Conservation (phyloP, 92 coral and sea anemone species). For the Bergia puertoricense region DNA sequence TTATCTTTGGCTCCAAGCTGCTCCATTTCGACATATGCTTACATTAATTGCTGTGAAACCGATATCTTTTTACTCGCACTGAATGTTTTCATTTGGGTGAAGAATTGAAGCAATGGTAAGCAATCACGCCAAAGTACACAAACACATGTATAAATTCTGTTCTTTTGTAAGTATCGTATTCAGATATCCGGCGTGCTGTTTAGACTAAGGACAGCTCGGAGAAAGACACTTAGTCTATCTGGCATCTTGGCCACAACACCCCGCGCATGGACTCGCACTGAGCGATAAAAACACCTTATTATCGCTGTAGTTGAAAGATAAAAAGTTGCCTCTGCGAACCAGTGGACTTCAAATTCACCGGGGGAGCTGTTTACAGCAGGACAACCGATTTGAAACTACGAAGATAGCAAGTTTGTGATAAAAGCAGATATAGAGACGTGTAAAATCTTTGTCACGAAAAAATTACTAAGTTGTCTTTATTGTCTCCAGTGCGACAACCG, state of each 20-base stretch:
- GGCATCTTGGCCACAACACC: conserved; percentile 24
- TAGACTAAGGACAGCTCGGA: not conserved
- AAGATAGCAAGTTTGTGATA: not conserved
- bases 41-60: conserved; percentile 37
- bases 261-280: conserved; percentile 34
- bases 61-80: conserved; percentile 18
- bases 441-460: not conserved
- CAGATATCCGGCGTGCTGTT: conserved; percentile 35
- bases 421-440: not conserved
- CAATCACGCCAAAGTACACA: conserved; percentile 36
- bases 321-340: conserved; percentile 11
- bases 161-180: not conserved
- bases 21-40: conserved; percentile 35
- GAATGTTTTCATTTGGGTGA: conserved; percentile 40
- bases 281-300: conserved; percentile 40
- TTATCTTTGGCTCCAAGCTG: conserved; percentile 33
- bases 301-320: conserved; percentile 35
- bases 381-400: not conserved
- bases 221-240: not conserved
- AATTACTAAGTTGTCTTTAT: not conserved
- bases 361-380: conserved; percentile 3
- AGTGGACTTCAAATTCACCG: conserved; percentile 6
- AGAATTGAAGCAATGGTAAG: conserved; percentile 28
- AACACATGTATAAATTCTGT: conserved; percentile 11
- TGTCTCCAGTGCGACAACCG: not conserved